Percentiles rank a stretch among this genome's conserved stretches.
These are phyloP conservation scores for Folsomia candida DNA, from an alignment of 2,888 invertebrate species.

Conservation along the genomic window DNA sequence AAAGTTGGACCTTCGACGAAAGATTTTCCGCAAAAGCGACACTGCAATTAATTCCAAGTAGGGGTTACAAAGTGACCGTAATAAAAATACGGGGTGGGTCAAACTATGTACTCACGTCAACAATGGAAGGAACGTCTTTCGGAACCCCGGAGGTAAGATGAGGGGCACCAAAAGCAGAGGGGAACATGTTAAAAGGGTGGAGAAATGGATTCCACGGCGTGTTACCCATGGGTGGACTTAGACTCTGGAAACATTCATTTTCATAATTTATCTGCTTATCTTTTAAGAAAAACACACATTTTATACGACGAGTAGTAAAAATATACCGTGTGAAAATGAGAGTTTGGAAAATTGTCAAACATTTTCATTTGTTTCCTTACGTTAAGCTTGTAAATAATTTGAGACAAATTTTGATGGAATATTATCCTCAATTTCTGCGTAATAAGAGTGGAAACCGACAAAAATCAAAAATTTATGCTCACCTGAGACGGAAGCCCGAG, in stretches of 20 bases:
- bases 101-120: conserved; percentile 24
- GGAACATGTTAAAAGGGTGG: conserved; percentile 31
- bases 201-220: conserved; percentile 27
- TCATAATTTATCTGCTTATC: background rate
- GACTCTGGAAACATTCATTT: conserved; percentile 7
- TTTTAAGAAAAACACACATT: background rate
- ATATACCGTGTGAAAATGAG: background rate
- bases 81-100: no score
- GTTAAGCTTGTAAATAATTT: background rate
- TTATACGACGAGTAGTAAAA: background rate
- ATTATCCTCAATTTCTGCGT: background rate
- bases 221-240: conserved; percentile 21
- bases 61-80: no score
- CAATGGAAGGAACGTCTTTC: conserved; percentile 20
- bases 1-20: conserved; percentile 24
- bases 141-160: background rate
- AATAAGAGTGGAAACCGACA: background rate
- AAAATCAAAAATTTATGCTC: conserved; percentile 1
- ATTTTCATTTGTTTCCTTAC: background rate
- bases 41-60: background rate
- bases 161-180: conserved; percentile 20
- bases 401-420: background rate
- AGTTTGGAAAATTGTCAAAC: background rate
- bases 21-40: conserved; percentile 23
- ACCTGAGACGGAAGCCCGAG: conserved; percentile 29